Evolutionary conservation across 2,113 vertebrate genomes (phyloP).

Genomic region (Geococcyx californianus): DNA sequence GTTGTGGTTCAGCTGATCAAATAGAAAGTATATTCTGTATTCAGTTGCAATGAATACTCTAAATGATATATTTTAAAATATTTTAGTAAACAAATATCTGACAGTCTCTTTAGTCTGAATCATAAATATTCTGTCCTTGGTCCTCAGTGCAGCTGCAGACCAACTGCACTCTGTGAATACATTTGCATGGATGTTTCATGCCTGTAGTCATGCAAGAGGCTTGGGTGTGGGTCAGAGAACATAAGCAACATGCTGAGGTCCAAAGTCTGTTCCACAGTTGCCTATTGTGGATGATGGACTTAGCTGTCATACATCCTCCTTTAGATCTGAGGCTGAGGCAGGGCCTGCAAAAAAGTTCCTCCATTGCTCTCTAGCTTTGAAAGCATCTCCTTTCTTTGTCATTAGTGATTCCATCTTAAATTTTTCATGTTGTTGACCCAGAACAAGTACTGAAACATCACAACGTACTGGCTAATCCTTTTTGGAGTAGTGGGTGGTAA

Average conservation of each 20-base stretch:
- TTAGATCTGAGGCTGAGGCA: neutral
- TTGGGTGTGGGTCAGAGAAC: neutral
- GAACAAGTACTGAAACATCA: neutral
- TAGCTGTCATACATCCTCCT: neutral
- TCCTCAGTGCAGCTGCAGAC: neutral
- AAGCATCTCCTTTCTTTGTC: neutral
- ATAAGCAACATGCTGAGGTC: neutral
- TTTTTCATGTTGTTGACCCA: too few relatives aligned
- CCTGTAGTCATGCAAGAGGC: neutral
- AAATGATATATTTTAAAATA: neutral
- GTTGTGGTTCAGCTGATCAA: neutral
- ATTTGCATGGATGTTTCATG: neutral
- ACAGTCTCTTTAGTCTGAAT: neutral
- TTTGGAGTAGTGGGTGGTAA: neutral
- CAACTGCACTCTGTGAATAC: neutral
- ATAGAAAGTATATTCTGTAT: neutral
- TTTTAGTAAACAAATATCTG: neutral
- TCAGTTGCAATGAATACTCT: neutral
- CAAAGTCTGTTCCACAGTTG: neutral
- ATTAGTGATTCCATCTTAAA: neutral
- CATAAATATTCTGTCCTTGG: neutral
- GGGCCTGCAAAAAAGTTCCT: neutral
- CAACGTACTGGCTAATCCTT: neutral
- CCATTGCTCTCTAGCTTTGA: neutral
- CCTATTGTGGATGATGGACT: accelerated